Conservation (phyloP, 2,113 vertebrate genomes). For the Machaerirhynchus nigripectus region DNA sequence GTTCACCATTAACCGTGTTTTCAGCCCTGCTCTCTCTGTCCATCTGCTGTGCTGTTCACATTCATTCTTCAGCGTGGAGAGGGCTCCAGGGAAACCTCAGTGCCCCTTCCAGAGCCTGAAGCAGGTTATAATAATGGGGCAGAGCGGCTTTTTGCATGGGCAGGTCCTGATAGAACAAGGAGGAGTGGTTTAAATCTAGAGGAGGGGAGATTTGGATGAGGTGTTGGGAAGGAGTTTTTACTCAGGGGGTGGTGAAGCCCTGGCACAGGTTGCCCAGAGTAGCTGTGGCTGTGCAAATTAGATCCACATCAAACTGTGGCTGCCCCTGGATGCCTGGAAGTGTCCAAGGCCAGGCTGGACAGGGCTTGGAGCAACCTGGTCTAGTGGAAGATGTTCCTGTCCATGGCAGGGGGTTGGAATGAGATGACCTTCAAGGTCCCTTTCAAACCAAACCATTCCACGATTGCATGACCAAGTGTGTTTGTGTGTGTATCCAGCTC, state of each 20-base stretch:
- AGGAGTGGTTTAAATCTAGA: background rate
- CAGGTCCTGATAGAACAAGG: background rate
- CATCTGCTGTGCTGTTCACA: background rate
- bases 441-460: background rate
- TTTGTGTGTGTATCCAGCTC: background rate
- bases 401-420: background rate
- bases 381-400: too few species aligned
- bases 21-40: background rate
- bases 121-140: background rate
- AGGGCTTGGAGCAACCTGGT: too few species aligned
- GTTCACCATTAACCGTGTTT: background rate
- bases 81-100: background rate
- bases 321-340: background rate
- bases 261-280: background rate
- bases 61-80: background rate
- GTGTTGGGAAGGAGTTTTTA: background rate
- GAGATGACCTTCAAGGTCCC: background rate
- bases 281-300: too few species aligned
- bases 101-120: background rate
- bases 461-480: background rate
- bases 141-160: background rate
- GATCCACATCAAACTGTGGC: too few species aligned
- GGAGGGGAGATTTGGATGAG: background rate
- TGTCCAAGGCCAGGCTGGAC: too few species aligned
- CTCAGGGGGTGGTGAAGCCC: background rate